phyloP scores from a whole-genome alignment of 2,113 vertebrate species.

The Balaenoptera acutorostrata region DNA sequence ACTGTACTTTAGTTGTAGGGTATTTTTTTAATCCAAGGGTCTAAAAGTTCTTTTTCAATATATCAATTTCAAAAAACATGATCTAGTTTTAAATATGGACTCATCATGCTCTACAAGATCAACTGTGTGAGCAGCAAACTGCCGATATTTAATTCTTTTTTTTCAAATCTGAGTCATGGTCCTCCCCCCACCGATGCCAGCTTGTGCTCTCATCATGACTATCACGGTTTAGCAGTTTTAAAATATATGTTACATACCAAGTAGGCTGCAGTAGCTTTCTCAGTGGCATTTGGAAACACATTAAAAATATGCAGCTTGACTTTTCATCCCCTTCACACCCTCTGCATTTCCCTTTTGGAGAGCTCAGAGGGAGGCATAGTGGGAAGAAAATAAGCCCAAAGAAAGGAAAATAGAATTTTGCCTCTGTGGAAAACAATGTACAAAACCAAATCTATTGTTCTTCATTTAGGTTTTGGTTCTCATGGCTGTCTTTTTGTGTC shows the following conservation, averaged over 20 bases:
- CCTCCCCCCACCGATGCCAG: not conserved
- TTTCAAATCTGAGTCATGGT: not conserved
- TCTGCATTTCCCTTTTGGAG: slow-evolving; percentile 53
- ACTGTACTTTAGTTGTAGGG: slow-evolving; percentile 17
- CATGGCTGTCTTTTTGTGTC: not conserved
- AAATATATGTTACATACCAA: slow-evolving; percentile 56
- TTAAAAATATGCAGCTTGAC: slow-evolving; percentile 62
- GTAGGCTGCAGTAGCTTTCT: slow-evolving; percentile 34
- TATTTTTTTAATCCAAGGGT: not conserved
- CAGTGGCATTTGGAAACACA: slow-evolving; percentile 58
- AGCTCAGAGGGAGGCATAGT: slow-evolving; percentile 50
- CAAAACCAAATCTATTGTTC: slow-evolving; percentile 5
- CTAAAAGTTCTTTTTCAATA: slow-evolving; percentile 44
- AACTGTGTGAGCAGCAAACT: slow-evolving; percentile 22
- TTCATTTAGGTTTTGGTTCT: not conserved
- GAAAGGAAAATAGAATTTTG: slow-evolving; percentile 32
- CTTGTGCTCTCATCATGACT: slow-evolving; percentile 1
- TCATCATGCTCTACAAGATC: slow-evolving; percentile 29
- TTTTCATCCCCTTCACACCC: slow-evolving; percentile 65
- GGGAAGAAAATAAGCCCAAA: slow-evolving; percentile 42
- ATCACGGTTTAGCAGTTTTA: slow-evolving; percentile 51
- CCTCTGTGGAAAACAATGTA: not conserved
- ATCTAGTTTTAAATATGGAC: slow-evolving; percentile 11
- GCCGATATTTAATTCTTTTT: slow-evolving; percentile 42
- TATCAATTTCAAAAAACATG: slow-evolving; percentile 33